Base-by-base conservation (phyloP, 1,140 invertebrate genomes). In the Oppia nitens region DNA sequence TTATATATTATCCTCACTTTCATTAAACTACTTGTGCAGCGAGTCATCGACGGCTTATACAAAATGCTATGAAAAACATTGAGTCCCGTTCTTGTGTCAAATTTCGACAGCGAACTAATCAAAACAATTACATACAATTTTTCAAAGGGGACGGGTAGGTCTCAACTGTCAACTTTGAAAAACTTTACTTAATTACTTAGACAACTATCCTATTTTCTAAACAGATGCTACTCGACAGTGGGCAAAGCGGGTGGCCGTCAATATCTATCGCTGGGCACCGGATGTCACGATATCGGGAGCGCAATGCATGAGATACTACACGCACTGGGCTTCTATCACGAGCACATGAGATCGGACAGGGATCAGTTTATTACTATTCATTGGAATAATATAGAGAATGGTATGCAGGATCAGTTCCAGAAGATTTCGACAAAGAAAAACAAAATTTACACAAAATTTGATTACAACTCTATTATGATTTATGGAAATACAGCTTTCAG, bases 351-450 rank as follows among this genome's bases (percentile, higher is more conserved):
- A 12, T 66, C 68, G 0, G 65, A 67, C 58, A 69, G 83, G 47
- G 81, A 84, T 63, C 67, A 77, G 0, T 83, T 75, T 65, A 74
- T 84, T 9, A 69, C 64, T 1, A 77, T 85, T 32, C 68, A 76
- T 47, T 80, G 76, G 72, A 68, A 78, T 2, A 83, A 83, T 63
- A 84, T 87, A 20, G 68, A 76, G 25, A 17, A 45, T 3, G n/a
- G 53, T 53, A 58, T 59, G 53, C n/a, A 17, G 26, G 60, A 54
- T 11, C 62, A 61, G 25, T 69, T 66, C 47, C 58, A 57, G 23
- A 64, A 62, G 23, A 45, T 66, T 6, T 2, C n/a, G 2, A 53
- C 63, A 3, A 3, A 32, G 26, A n/a, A 66, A 40, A 64, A 65
- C 47, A 53, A 60, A 23, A 40, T 63, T 0, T 52, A 63, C 3